Base-by-base conservation (phyloP, 2,113 vertebrate species). In the Toxostoma redivivum region DNA sequence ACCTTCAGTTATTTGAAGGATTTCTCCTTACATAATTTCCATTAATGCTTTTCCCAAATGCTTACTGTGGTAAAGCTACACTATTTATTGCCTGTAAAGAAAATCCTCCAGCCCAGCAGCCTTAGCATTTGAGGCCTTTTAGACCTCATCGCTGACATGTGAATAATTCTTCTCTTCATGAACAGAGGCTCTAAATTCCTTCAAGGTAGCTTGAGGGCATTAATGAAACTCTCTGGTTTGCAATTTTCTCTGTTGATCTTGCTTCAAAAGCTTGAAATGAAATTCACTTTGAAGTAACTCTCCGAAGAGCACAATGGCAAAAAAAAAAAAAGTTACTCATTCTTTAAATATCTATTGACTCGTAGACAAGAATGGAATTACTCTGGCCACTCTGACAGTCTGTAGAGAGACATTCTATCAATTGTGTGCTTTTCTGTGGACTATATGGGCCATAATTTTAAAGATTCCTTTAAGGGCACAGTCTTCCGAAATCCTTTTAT, bases 171-270 rank as follows among this genome's bases (percentile, higher is more conserved):
- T 58, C 81, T 78, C 54, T 91, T 96, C 50, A 33, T 28, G 84
- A 95, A 82, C 50, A 93, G 45, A 92, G 31, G 30, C 50, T 86
- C 54, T 82, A 54, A 94, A 95, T 85, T 95, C 84, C 98, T 97
- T 98, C 98, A 97, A 99, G 98, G 91, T 97, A 98, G 80, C 98
- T 98, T 95, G 99, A 99, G 22, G 95, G 98, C 97, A 23, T 96
- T 97, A 97, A 98, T 98, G 97, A 99, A 99, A 98, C 82, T 98
- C 98, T 96, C 98, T 94, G 96, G 97, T 98, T 98, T 99, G 99
- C 97, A 99, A 97, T 97, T 99, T 98, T 97, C 96, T 98, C 92
- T 98, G 97, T 97, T 99, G 98, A 87, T 98, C 98, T 96, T 96
- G 97, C 96, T 95, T 98, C 71, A 98, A 97, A 61, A 95, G 97